These are phyloP conservation scores for Bubo scandiacus DNA, from an alignment of 2,113 vertebrate species.

Conservation along the genomic window DNA sequence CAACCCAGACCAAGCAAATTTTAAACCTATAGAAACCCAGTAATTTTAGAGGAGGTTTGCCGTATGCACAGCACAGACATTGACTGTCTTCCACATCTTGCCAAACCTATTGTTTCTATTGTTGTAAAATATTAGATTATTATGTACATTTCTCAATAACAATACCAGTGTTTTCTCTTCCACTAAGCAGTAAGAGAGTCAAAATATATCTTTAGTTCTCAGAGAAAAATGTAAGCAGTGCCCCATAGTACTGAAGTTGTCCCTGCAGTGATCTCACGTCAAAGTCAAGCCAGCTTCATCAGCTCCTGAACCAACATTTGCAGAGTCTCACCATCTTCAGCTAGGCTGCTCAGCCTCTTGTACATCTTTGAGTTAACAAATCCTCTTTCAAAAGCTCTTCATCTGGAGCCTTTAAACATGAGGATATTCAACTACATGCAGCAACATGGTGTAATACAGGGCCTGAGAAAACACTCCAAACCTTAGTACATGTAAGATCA, in stretches of 20 bases:
- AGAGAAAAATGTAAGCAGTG: not conserved
- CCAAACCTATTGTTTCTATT: not conserved
- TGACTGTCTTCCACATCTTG: not conserved
- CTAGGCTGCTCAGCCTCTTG: not conserved
- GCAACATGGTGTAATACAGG: not conserved
- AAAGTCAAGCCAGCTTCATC: not conserved
- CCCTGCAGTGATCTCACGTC: not conserved
- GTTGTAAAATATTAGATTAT: not conserved
- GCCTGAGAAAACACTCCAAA: not conserved
- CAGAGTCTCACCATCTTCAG: not conserved
- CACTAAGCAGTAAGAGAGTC: not conserved
- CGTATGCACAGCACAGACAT: not conserved
- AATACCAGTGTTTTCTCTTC: not conserved
- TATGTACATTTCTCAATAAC: not conserved
- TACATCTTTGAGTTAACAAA: not conserved
- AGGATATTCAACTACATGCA: not conserved
- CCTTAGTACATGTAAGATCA: fast-evolving
- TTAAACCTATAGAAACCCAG: not conserved
- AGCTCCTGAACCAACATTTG: not conserved
- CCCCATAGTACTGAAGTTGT: not conserved
- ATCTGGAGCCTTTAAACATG: not conserved
- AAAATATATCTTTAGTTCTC: not conserved
- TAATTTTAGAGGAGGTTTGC: not conserved
- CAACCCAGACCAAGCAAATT: not conserved
- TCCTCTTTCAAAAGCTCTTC: not conserved